These are phyloP conservation scores for Drosophila obscura DNA, from an alignment of 1,140 invertebrate genomes.

Conservation along the genomic window DNA sequence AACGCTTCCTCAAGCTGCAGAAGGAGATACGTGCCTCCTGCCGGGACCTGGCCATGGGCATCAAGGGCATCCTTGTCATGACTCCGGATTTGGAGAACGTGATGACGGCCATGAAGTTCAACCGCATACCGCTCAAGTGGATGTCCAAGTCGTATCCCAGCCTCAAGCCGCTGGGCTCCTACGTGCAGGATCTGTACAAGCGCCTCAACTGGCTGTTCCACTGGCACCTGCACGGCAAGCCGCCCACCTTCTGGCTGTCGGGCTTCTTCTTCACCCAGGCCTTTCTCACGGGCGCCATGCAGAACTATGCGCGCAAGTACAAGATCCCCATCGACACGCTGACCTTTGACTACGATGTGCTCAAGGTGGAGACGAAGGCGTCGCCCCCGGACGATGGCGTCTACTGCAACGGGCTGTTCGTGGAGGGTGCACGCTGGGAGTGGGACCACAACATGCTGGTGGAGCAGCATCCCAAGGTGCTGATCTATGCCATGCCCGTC, in stretches of 20 bases:
- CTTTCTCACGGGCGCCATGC: slow-evolving; percentile 95
- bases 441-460: slow-evolving; percentile 85
- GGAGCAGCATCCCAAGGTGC: slow-evolving; percentile 92
- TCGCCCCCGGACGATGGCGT: slow-evolving; percentile 89
- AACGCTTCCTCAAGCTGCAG: slow-evolving; percentile 92
- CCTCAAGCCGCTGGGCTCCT: slow-evolving; percentile 93
- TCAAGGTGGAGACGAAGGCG: slow-evolving; percentile 84
- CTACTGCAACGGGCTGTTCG: slow-evolving; percentile 92
- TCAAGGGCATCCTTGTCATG: slow-evolving; percentile 95
- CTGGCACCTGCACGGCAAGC: slow-evolving; percentile 89
- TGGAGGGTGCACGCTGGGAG: slow-evolving; percentile 94
- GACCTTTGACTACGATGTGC: slow-evolving; percentile 91
- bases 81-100: slow-evolving; percentile 91
- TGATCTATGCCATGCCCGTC: slow-evolving; percentile 91
- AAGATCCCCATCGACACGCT: slow-evolving; percentile 95
- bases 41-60: slow-evolving; percentile 90
- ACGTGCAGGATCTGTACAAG: slow-evolving; percentile 93
- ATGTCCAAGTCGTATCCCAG: slow-evolving; percentile 93
- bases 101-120: slow-evolving; percentile 88
- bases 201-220: slow-evolving; percentile 90
- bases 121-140: slow-evolving; percentile 92
- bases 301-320: slow-evolving; percentile 95
- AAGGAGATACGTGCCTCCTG: slow-evolving; percentile 88
- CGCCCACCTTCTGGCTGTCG: slow-evolving; percentile 94
- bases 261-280: slow-evolving; percentile 98